Conservation (phyloP, 2,888 invertebrate genomes). For the Cylindroiulus punctatus region DNA sequence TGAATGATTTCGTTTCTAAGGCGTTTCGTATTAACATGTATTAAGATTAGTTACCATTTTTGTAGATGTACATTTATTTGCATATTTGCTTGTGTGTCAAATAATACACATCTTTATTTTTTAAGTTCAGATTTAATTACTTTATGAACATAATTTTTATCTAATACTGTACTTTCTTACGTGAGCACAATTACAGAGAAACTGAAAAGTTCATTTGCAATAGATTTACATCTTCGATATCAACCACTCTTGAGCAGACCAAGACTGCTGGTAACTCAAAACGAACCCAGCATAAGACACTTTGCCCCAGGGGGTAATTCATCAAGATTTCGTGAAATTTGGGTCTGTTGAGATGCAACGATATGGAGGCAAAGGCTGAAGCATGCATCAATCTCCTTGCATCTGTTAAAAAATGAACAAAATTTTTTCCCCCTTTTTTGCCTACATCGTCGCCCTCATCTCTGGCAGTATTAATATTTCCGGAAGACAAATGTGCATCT, state of each 20-base stretch:
- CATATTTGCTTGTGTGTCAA: no score
- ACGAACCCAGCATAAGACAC: neutral
- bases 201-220: no score
- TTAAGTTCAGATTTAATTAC: no score
- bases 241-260: neutral
- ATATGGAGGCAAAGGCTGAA: neutral
- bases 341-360: neutral
- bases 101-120: no score
- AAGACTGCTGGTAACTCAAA: neutral
- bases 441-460: neutral
- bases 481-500: conserved; percentile 1
- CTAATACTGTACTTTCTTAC: no score
- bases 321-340: conserved; percentile 30
- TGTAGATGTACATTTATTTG: no score
- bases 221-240: no score
- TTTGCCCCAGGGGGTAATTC: conserved; percentile 21
- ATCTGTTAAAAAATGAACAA: conserved; percentile 31
- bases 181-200: no score
- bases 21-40: no score
- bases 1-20: no score
- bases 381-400: neutral
- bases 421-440: neutral
- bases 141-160: no score
- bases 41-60: no score
- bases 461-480: neutral